Base-by-base conservation (phyloP, 2,113 vertebrate species). In the Panthera leo region DNA sequence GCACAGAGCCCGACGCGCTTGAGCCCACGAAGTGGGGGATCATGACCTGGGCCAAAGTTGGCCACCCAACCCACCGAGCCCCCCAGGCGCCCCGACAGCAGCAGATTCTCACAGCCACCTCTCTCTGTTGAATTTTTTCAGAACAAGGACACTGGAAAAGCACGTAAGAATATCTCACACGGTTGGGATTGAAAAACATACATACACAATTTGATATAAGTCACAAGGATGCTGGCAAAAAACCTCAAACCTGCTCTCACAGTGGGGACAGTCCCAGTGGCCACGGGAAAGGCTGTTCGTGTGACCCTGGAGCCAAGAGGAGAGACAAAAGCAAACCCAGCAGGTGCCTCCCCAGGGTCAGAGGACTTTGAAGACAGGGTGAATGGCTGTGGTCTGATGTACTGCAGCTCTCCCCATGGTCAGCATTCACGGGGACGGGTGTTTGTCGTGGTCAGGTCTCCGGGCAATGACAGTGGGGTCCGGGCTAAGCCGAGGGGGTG, bases 371-470 rank as follows among this genome's bases (percentile, higher is more conserved):
- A 31, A 36, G 29, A 29, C n/a, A 11, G 31, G 9, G 9, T 3
- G n/a, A 51, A n/a, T 2, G 5, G 21, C n/a, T 25, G 23, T 4
- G 36, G 31, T 42, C 48, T 3, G 6, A 5, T 0, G 14, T n/a
- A 23, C 84, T 23, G 27, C 16, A 15, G 31, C 61, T 7, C 9
- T 15, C 34, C 11, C 29, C 53, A 1, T 0, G 0, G 78, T 48
- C 78, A 31, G 51, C 7, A 0, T 2, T 12, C 8, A 13, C 1
- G 0, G 27, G 61, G 31, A 8, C 0, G 1, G 21, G 4, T 5
- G 14, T 0, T 16, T 13, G 48, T 68, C 15, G 14, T 29, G 16
- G 6, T 21, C 58, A 23, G 76, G 45, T 16, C 27, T 67, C 91
- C 0, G 5, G 7, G 34, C 31, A 2, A 36, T 31, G 45, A 16